Evolutionary conservation across 1,140 invertebrate genomes (phyloP).

Genomic region (Leptopilina boulardi): DNA sequence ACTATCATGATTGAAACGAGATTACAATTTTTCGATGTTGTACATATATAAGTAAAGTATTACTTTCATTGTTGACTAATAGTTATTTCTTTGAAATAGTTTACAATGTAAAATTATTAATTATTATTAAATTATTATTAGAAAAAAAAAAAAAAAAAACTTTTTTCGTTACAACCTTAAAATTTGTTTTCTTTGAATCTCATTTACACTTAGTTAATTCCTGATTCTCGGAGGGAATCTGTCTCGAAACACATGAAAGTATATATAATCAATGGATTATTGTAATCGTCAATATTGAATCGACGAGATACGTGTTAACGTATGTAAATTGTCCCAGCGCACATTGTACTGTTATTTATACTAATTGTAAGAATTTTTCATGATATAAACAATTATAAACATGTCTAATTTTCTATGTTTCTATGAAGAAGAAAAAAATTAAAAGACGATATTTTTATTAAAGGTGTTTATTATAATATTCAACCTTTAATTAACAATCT

Average conservation of each 20-base stretch:
- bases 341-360: constrained; percentile 23
- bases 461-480: neutral
- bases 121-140: neutral
- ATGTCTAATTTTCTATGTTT: constrained; percentile 13
- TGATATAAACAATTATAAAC: neutral
- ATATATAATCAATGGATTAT: constrained; percentile 48
- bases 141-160: neutral
- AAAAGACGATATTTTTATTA: neutral
- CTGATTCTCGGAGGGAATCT: constrained; percentile 43
- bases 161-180: neutral
- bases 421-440: neutral
- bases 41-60: neutral
- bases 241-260: constrained; percentile 62
- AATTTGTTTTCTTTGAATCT: neutral
- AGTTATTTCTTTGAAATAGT: neutral
- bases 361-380: constrained; percentile 11
- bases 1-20: constrained; percentile 21
- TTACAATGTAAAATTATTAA: neutral
- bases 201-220: constrained; percentile 30
- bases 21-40: constrained; percentile 12
- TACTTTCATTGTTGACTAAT: neutral
- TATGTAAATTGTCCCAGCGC: constrained; percentile 27
- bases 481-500: too few relatives aligned
- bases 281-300: constrained; percentile 25
- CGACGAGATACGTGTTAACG: constrained; percentile 5